Evolutionary conservation across 2,888 invertebrate genomes (phyloP), one percentile per base, ranked within the genome.

Genomic region (Acanthopleura granulata): DNA sequence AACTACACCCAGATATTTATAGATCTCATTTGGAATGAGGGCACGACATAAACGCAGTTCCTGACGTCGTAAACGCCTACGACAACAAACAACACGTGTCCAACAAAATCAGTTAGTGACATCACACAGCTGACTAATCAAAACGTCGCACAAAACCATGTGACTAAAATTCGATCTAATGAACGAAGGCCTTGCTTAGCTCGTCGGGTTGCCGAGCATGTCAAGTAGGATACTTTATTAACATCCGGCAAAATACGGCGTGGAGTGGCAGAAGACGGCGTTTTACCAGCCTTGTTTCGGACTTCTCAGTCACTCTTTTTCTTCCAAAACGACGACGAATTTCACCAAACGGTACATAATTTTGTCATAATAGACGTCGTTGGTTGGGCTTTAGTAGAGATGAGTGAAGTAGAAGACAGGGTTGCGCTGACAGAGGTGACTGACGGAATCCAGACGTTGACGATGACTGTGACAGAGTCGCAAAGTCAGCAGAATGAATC

Each of bases 221-320:
- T 18, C 57, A 57, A 57, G 12, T 57, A 22, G 3, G 57, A 18
- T 6, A 6, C 18, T 22, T 22, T 57, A n/a, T 40, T 57, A n/a
- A 57, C 57, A 57, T 57, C 57, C 57, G 57, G 57, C 57, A n/a
- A 57, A n/a, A n/a, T 57, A 57, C 57, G 57, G 57, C 57, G 57
- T 57, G 57, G 57, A 57, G 22, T 18, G 57, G 6, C 3, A 57
- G 40, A 40, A 40, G 40, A 40, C 40, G 40, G 40, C 40, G 40
- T 40, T 40, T 40, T 40, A 9, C 40, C 40, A 40, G 57, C 57
- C 57, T 57, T 57, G 57, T 18, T 57, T n/a, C 18, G 57, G 6
- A 57, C 18, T 9, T 1, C 12, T 57, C 57, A n/a, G 57, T n/a
- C 57, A 57, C 57, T 57, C 57, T 57, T 57, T 57, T 57, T 57